phyloP scores from a whole-genome alignment of 2,797 vertebrate species.

The Microctenopoma lineatum region DNA sequence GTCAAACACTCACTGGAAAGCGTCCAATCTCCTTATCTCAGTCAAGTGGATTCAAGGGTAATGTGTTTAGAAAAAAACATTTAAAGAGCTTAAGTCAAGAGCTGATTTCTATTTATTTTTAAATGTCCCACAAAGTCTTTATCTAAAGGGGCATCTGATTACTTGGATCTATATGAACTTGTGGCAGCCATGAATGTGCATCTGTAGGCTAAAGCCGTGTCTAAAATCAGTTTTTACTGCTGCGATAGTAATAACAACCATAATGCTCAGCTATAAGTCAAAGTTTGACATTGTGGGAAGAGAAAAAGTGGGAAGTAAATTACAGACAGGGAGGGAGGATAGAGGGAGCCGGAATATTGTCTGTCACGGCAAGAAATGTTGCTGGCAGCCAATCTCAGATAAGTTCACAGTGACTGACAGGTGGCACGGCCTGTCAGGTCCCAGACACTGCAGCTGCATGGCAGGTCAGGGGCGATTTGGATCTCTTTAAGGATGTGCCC shows the following conservation, averaged over 20 bases:
- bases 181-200: not conserved
- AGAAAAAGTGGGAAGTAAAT: not conserved
- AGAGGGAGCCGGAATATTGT: constrained; percentile 12
- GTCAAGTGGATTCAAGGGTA: not conserved
- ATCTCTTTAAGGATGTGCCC: constrained; percentile 7
- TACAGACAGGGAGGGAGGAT: constrained; percentile 5
- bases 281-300: not conserved
- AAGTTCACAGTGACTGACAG: constrained; percentile 38
- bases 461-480: constrained; percentile 6
- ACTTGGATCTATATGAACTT: constrained; percentile 7
- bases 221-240: not conserved
- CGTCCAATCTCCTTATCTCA: constrained; percentile 14
- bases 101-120: constrained; percentile 14
- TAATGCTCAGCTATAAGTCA: not conserved
- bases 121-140: not conserved
- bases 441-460: constrained; percentile 14
- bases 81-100: not conserved
- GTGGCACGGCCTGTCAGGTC: constrained; percentile 36
- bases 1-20: constrained; percentile 32
- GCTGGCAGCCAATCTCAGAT: constrained; percentile 42
- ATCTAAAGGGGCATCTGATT: constrained; percentile 4
- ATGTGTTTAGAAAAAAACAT: constrained; percentile 13
- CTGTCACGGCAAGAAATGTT: constrained; percentile 26
- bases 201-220: no score
- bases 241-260: not conserved